Evolutionary conservation across 2,113 vertebrate species (phyloP).

Genomic region (Tetrax tetrax): DNA sequence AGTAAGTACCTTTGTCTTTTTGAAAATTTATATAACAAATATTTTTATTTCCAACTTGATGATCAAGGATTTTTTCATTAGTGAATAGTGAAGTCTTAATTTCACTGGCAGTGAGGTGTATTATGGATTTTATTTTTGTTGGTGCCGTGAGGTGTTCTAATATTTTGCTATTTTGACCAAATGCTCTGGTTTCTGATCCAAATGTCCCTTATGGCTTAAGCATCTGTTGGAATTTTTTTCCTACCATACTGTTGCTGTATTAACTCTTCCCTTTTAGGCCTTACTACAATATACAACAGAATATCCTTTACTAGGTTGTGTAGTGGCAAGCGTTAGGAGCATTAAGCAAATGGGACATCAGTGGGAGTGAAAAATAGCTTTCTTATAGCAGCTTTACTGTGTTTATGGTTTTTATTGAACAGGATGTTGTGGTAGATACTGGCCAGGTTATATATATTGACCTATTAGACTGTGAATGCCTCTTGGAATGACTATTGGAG

Average conservation of each 20-base stretch:
- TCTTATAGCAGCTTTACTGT: not conserved
- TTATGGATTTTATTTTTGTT: not conserved
- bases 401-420: not conserved
- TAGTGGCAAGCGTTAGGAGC: not conserved
- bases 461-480: not conserved
- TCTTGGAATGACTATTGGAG: not conserved
- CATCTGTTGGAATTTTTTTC: not conserved
- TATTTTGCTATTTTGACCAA: not conserved
- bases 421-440: not conserved
- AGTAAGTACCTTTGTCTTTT: slow-evolving; percentile 83
- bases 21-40: not conserved
- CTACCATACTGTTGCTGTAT: not conserved
- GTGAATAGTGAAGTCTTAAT: not conserved
- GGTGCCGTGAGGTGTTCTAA: not conserved
- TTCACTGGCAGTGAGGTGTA: not conserved
- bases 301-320: not conserved
- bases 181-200: not conserved
- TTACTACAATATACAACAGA: not conserved
- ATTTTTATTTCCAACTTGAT: not conserved
- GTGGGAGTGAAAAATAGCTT: not conserved
- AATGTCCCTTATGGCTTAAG: not conserved
- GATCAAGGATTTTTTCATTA: not conserved
- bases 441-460: not conserved
- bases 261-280: not conserved
- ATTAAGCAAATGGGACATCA: not conserved